Base-by-base conservation (phyloP, 2,888 invertebrate genomes). In the Eristalis tenax region DNA sequence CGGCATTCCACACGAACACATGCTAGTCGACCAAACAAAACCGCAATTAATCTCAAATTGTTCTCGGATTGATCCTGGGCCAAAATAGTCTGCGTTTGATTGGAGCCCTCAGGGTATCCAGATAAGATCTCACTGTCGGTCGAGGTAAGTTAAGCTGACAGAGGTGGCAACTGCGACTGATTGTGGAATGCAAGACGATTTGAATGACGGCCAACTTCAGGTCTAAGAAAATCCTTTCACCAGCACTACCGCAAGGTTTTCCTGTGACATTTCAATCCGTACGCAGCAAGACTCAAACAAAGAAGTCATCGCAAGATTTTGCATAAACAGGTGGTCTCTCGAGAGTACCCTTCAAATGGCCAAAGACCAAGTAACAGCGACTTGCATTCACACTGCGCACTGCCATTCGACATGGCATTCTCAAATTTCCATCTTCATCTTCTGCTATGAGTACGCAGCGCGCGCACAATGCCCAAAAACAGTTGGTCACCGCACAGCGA, bases 11-110 rank as follows among this genome's bases (percentile, higher is more conserved):
- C 32, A 66, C 43, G 66, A 28, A 56, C 59, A 69, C 15, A 43
- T n/a, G n/a, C 1, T 10, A 22, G 28, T 15, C 28, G 18, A 10
- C 40, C 22, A 13, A 38, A 50, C 28, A 65, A 76, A 81, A 77
- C 57, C 57, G 73, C 85, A 86, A 86, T 86, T 86, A 82, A 86
- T 86, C 82, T 82, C 50, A 66, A 73, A 82, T 78, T 77, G 85
- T 82, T 74, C 85, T 73, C 66, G 71, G 77, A 82, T 73, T 77
- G 76, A 82, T 85, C 56, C 73, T 38, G 84, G 40, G 57, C 40
- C 35, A 84, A 81, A 84, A 76, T 81, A 35, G 59, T 28, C 35
- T 56, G 61, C 65, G 63, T 82, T 70, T 73, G 75, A 71, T 57
- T 23, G 26, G 11, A 26, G 10, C 23, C 57, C 22, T 11, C 23